phyloP scores from a whole-genome alignment of 2,113 vertebrate species.

The Aldabrachelys gigantea region DNA sequence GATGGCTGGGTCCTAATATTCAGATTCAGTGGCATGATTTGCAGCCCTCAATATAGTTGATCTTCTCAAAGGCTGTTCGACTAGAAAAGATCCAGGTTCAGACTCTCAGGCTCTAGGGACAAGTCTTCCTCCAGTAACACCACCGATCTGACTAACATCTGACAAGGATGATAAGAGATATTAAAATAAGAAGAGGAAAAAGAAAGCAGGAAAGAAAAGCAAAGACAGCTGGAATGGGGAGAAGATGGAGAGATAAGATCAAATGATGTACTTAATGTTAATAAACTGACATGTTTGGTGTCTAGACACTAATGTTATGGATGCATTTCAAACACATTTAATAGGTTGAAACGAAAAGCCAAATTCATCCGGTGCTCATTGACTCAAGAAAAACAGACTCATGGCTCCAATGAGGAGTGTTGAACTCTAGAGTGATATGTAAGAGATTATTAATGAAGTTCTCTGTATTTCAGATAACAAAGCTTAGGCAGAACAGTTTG shows the following conservation, averaged over 20 bases:
- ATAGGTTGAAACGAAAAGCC: not conserved
- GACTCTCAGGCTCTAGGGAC: not conserved
- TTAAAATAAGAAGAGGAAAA: too few relatives aligned
- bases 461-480: not conserved
- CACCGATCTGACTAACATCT: not conserved
- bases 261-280: not conserved
- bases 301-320: not conserved
- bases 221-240: not conserved
- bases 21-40: too few relatives aligned
- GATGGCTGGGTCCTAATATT: not conserved
- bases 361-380: not conserved
- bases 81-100: not conserved
- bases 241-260: not conserved
- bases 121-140: not conserved
- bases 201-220: too few relatives aligned
- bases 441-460: not conserved
- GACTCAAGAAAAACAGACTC: not conserved
- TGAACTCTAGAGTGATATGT: not conserved
- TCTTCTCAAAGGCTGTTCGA: not conserved
- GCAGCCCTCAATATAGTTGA: not conserved
- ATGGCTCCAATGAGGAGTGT: not conserved
- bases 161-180: not conserved
- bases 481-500: not conserved
- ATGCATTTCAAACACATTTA: not conserved
- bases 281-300: not conserved